Base-by-base conservation (phyloP, 1,140 invertebrate species). In the Tetragonula clypearis region DNA sequence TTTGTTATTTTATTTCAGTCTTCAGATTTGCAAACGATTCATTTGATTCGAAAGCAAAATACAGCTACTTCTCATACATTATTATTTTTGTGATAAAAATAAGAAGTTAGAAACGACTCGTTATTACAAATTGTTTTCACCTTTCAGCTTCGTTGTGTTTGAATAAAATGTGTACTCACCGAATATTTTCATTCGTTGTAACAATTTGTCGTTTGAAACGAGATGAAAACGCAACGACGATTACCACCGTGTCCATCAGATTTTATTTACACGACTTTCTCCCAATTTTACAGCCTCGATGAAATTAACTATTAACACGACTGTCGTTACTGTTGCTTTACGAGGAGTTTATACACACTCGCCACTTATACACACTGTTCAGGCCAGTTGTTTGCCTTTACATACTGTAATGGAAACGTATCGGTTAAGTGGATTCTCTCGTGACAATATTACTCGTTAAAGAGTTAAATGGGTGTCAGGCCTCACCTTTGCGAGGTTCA, bases 231-330 rank as follows among this genome's bases (percentile, higher is more conserved):
- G 17, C 15, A 17, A 53, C 73, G 23, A 4, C 73, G 71, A 55
- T 6, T n/a, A 69, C 23, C 73, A 26, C 26, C 30, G n/a, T 55
- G 62, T 56, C 53, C n/a, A 6, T 23, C 9, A 12, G 5, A 1
- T 49, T 26, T 82, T 82, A 69, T 78, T 83, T 78, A 78, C 55
- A 12, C 53, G 35, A 83, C 82, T 83, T 83, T 83, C 82, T 58
- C 74, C 17, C 65, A 53, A 55, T 60, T 78, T 78, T 83, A 83
- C n/a, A 30, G 23, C 35, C 65, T 1, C 55, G 53, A 55, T 19
- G 65, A 83, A 78, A 58, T 83, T 56, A 58, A 83, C 41, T 65
- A 69, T 78, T 78, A 78, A 68, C 65, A 19, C 23, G 30, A 62
- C 35, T 49, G 17, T 26, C 11, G 55, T 60, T 26, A 30, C 71